phyloP scores from a whole-genome alignment of 1,140 invertebrate genomes.

The Magallana angulata region DNA sequence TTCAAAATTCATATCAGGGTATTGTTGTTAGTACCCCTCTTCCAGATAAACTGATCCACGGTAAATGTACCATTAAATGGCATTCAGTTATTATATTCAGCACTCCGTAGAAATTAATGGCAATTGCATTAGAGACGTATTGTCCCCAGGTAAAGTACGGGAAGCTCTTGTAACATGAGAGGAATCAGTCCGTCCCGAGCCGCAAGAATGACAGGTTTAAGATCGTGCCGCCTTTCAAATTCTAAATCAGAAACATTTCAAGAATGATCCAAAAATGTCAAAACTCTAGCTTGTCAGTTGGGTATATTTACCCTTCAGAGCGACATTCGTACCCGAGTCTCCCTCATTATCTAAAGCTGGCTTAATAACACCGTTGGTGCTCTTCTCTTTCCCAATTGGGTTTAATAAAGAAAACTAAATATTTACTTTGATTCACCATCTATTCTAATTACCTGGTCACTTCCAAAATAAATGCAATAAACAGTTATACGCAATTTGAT shows the following conservation, averaged over 20 bases:
- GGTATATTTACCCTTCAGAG: background rate
- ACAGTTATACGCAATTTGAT: constrained; percentile 40
- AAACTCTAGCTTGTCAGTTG: background rate
- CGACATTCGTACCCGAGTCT: background rate
- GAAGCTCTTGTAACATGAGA: too few species aligned
- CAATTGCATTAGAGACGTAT: too few species aligned
- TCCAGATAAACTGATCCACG: too few species aligned
- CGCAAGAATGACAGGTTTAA: too few species aligned
- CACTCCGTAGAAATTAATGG: too few species aligned
- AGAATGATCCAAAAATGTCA: constrained; percentile 12
- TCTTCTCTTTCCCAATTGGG: constrained; percentile 3
- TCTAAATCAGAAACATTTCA: constrained; percentile 1
- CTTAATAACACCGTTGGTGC: constrained; percentile 18
- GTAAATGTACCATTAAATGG: too few species aligned
- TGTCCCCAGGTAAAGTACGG: too few species aligned
- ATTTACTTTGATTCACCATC: constrained; percentile 37
- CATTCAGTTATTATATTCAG: too few species aligned
- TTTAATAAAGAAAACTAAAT: constrained; percentile 40
- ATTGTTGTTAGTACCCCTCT: too few species aligned
- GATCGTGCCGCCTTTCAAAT: background rate
- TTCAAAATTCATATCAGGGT: too few species aligned
- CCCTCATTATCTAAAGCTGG: constrained; percentile 3
- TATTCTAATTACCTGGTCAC: constrained; percentile 43
- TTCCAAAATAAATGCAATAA: constrained; percentile 42
- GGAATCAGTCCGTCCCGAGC: too few species aligned